Conservation (phyloP, 2,888 invertebrate species). For the Leptothorax acervorum region DNA sequence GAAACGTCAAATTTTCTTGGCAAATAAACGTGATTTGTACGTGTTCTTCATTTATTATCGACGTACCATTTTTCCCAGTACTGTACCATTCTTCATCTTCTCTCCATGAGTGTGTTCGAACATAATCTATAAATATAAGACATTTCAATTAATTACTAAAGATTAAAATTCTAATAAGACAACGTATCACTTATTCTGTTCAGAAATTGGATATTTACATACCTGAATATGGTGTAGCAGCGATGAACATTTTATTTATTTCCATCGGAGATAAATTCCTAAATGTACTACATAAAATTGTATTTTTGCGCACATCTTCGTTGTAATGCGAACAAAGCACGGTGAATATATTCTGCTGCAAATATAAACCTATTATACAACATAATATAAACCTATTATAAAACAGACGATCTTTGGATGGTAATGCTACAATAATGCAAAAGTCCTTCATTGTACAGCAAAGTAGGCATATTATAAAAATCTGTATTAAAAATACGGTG, state of each 20-base stretch:
- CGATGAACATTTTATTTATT: conserved; percentile 90
- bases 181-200: background rate
- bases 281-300: conserved; percentile 92
- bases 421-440: conserved; percentile 87
- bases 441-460: conserved; percentile 91
- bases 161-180: background rate
- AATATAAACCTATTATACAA: conserved; percentile 87
- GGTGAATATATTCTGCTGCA: conserved; percentile 89
- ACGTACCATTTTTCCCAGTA: conserved; percentile 82
- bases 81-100: conserved; percentile 72
- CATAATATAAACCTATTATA: conserved; percentile 92
- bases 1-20: conserved; percentile 70
- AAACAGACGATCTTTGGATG: conserved; percentile 90
- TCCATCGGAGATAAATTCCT: conserved; percentile 92
- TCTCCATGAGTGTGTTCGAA: conserved; percentile 76
- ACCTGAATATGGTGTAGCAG: conserved; percentile 91
- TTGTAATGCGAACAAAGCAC: conserved; percentile 83
- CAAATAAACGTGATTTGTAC: conserved; percentile 75
- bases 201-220: conserved; percentile 70
- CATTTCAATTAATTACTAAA: background rate
- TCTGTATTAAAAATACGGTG: conserved; percentile 91
- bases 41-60: conserved; percentile 70
- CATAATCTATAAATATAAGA: conserved; percentile 75
- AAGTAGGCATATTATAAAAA: conserved; percentile 91
- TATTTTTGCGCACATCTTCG: conserved; percentile 81